Evolutionary conservation across 1,140 invertebrate species (phyloP).

Genomic region (Charaxes varanes): DNA sequence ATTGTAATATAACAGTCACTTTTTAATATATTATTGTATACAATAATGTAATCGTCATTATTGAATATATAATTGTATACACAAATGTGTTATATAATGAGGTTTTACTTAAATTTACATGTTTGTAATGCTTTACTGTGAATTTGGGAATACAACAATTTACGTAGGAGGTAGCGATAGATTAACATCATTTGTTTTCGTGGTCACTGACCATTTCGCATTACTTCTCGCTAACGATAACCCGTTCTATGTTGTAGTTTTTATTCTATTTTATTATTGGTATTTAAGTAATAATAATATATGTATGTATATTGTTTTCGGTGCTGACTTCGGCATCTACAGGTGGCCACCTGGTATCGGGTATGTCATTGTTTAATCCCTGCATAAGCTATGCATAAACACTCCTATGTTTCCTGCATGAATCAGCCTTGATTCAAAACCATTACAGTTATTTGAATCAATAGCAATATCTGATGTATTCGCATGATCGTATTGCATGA

Average conservation of each 20-base stretch:
- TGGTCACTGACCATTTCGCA: too few relatives aligned
- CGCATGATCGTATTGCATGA: slow-evolving; percentile 45
- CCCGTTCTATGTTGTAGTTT: neutral
- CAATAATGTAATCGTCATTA: too few relatives aligned
- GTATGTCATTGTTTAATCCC: slow-evolving; percentile 79
- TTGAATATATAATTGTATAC: too few relatives aligned
- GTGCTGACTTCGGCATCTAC: slow-evolving; percentile 60
- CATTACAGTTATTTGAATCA: slow-evolving; percentile 16
- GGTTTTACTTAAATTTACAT: too few relatives aligned
- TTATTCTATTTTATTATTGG: slow-evolving; percentile 1
- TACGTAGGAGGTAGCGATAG: too few relatives aligned
- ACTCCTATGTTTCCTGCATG: slow-evolving; percentile 38
- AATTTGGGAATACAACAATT: too few relatives aligned
- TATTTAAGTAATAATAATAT: slow-evolving; percentile 37
- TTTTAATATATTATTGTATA: too few relatives aligned
- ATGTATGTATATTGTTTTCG: slow-evolving; percentile 68
- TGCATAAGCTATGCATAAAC: slow-evolving; percentile 32
- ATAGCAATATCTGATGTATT: slow-evolving; percentile 20
- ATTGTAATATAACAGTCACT: too few relatives aligned
- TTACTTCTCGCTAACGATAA: too few relatives aligned
- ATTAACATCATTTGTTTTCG: too few relatives aligned
- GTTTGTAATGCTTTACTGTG: too few relatives aligned
- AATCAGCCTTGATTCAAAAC: slow-evolving; percentile 39
- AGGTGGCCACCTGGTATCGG: slow-evolving; percentile 89
- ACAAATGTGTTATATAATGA: too few relatives aligned